Evolutionary conservation across 2,888 invertebrate genomes (phyloP).

Genomic region (Chymomyza amoena): DNA sequence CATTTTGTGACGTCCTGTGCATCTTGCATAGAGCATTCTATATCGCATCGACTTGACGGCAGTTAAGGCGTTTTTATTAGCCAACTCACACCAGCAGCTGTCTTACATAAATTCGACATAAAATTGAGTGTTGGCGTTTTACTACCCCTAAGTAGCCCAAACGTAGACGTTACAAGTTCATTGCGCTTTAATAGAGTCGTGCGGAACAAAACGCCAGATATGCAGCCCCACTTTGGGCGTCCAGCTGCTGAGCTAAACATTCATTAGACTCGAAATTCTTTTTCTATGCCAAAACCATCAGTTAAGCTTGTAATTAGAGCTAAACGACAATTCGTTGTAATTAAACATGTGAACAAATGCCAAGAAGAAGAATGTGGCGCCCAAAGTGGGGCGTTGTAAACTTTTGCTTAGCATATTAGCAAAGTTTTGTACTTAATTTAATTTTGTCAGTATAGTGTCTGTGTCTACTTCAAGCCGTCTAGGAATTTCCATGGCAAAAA

Average conservation of each 20-base stretch:
- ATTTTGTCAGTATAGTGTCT: constrained; percentile 23
- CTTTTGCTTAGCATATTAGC: constrained; percentile 59
- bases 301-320: not conserved
- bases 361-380: not conserved
- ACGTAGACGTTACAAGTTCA: constrained; percentile 44
- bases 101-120: constrained; percentile 66
- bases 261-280: not conserved
- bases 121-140: constrained; percentile 62
- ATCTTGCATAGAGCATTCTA: constrained; percentile 29
- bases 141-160: constrained; percentile 21
- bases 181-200: constrained; percentile 56
- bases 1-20: constrained; percentile 53
- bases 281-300: not conserved
- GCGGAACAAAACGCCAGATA: not conserved
- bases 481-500: constrained; percentile 47
- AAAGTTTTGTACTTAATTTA: constrained; percentile 66
- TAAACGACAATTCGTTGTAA: constrained; percentile 6
- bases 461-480: constrained; percentile 17
- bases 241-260: too few relatives aligned
- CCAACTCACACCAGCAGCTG: constrained; percentile 34
- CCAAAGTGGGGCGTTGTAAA: constrained; percentile 23
- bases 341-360: constrained; percentile 7
- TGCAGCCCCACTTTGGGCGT: not conserved
- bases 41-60: constrained; percentile 9
- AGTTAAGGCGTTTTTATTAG: constrained; percentile 60